Base-by-base conservation (phyloP, 2,888 invertebrate species). In the Erpobdella octoculata region DNA sequence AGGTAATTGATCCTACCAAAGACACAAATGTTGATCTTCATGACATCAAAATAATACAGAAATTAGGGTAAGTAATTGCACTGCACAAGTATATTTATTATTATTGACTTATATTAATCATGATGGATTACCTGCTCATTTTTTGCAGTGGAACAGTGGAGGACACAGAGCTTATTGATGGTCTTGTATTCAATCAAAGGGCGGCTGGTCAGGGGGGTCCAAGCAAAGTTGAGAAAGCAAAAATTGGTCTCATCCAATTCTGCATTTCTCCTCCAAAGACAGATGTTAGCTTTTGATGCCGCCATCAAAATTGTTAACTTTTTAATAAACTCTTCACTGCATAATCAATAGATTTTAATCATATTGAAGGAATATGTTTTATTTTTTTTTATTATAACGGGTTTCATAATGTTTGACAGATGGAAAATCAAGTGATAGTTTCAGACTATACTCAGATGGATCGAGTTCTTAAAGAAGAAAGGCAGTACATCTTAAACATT, bases 361-460 rank as follows among this genome's bases (percentile, higher is more conserved):
- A 5, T 8, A 8, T 25, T 6, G 15, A 48, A 48, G 25, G 3
- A 21, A 9, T 21, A 48, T 6, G 25, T 25, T 59, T 15, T 5
- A 3, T 21, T 59, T 28, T 36, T 18, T n/a, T 0, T 21, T 21
- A 15, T 58, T n/a, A 46, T 37, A 36, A n/a, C n/a, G n/a, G n/a
- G n/a, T n/a, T 66, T 36, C 36, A 25, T 64, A 25, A 35, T 31
- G 21, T 48, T 41, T 48, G 74, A 4, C 78, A 84, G 84, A 85
- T 85, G 84, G 84, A 85, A 75, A 83, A 82, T 74, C 81, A 81
- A 77, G 86, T 87, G 5, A 82, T 99, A 78, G 93, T 99, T 31
- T 93, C 95, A 0, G 98, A 99, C 83, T 99, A 99, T 83, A 89
- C 96, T n/a, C 96, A 96, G 68, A 99, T 99, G 98, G 98, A 99